Evolutionary conservation across 2,113 vertebrate genomes (phyloP).

Genomic region (Pao palembangensis): DNA sequence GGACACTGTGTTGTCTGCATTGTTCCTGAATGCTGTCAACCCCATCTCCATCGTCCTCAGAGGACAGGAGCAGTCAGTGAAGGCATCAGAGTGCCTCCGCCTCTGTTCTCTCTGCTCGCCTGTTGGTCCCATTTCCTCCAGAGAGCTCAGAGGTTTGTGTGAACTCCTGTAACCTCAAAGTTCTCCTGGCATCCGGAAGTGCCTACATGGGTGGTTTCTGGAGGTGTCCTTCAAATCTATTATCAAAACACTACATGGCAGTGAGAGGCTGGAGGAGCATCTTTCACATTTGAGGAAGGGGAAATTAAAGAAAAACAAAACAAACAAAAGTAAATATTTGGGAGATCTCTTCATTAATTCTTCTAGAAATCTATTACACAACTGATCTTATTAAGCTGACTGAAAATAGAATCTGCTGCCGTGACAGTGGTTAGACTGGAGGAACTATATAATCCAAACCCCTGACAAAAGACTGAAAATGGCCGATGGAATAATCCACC

Average conservation of each 20-base stretch:
- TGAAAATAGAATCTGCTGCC: neutral
- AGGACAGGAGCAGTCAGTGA: neutral
- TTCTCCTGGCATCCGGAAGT: neutral
- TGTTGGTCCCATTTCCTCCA: constrained; percentile 17
- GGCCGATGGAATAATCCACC: constrained; percentile 2
- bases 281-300: too few relatives aligned
- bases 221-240: neutral
- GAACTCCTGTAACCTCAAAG: neutral
- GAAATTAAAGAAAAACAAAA: too few relatives aligned
- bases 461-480: constrained; percentile 5
- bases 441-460: constrained; percentile 3
- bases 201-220: neutral
- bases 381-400: constrained; percentile 4
- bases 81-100: neutral
- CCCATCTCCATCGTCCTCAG: neutral
- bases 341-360: too few relatives aligned
- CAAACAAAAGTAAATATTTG: neutral
- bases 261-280: too few relatives aligned
- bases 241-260: too few relatives aligned
- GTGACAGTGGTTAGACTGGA: neutral
- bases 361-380: neutral
- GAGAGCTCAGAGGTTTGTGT: constrained; percentile 9
- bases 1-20: neutral
- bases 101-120: neutral
- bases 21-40: neutral